These are phyloP conservation scores for Rhinolophus ferrumequinum DNA, from an alignment of 2,113 vertebrate species.

Conservation along the genomic window DNA sequence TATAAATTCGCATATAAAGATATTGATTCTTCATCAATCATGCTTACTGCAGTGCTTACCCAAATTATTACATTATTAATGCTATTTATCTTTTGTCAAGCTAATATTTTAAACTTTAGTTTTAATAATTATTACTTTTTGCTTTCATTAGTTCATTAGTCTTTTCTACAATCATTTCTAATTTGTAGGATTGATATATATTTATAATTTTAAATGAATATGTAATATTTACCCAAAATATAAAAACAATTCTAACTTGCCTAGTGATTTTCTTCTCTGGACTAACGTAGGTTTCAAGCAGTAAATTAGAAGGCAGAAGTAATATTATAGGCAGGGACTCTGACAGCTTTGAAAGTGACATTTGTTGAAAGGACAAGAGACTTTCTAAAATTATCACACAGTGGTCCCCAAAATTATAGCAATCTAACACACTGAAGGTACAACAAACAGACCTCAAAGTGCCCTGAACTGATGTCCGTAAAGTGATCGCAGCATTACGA, in stretches of 20 bases:
- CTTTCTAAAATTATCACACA: conserved; percentile 52
- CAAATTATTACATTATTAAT: background rate
- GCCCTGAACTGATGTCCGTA: background rate
- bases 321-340: background rate
- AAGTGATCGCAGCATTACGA: background rate
- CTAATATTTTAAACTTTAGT: background rate
- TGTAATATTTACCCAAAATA: background rate
- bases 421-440: background rate
- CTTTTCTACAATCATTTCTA: conserved; percentile 39
- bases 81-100: background rate
- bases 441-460: background rate
- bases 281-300: background rate
- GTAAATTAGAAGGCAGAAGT: conserved; percentile 1
- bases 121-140: background rate
- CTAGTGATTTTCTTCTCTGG: background rate
- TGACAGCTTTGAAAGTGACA: conserved; percentile 25
- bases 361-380: conserved; percentile 39
- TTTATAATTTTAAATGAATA: conserved; percentile 32
- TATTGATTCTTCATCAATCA: background rate
- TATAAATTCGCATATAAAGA: background rate
- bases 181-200: background rate
- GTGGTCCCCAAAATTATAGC: conserved; percentile 46
- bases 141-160: background rate
- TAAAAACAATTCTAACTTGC: background rate
- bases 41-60: background rate